phyloP scores from a whole-genome alignment of 2,113 vertebrate genomes.

The Vombatus ursinus region DNA sequence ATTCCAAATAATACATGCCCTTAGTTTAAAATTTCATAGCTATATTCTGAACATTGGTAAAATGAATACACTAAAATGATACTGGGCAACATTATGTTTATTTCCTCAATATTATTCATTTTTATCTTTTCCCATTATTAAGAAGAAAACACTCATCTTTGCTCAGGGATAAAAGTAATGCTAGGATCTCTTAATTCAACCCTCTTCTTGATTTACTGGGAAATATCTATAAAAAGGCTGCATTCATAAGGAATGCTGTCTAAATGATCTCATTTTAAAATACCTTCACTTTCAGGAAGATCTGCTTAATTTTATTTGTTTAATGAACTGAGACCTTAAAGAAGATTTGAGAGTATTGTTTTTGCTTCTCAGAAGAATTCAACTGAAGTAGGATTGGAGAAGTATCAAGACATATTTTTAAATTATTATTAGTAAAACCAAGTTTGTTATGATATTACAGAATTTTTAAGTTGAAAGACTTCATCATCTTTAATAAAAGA shows the following conservation, averaged over 20 bases:
- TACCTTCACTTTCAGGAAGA: neutral
- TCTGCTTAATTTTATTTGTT: neutral
- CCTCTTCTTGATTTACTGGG: conserved; percentile 1
- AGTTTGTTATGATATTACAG: neutral
- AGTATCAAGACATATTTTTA: neutral
- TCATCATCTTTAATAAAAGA: neutral
- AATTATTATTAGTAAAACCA: neutral
- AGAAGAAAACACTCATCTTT: neutral
- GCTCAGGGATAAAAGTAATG: neutral
- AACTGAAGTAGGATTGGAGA: neutral
- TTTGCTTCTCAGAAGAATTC: neutral
- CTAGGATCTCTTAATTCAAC: neutral
- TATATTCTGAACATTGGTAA: conserved; percentile 14
- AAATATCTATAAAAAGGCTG: neutral
- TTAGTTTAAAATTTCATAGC: neutral
- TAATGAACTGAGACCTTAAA: conserved; percentile 4
- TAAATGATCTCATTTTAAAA: neutral
- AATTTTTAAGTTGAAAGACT: neutral
- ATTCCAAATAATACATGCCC: neutral
- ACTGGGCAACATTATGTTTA: neutral
- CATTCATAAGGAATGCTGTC: neutral
- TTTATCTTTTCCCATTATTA: conserved; percentile 2
- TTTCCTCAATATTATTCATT: neutral
- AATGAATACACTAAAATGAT: conserved; percentile 4
- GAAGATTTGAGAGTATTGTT: neutral